These are phyloP conservation scores for Scrobipalpa atriplicella DNA, from an alignment of 2,888 invertebrate genomes.

Conservation along the genomic window DNA sequence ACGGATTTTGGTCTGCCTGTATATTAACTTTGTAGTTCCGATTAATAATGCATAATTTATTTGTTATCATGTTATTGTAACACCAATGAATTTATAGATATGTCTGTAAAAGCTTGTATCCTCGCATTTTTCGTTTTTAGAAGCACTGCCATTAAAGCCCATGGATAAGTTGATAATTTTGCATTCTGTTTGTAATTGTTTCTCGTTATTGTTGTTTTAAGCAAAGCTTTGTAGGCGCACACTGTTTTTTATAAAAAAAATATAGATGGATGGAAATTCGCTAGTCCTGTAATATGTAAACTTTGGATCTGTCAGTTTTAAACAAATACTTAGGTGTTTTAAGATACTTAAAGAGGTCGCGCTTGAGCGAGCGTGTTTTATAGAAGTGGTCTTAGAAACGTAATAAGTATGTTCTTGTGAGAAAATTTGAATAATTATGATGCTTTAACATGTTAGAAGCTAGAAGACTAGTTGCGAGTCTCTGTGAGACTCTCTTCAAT, in stretches of 20 bases:
- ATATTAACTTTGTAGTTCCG: conserved; percentile 29
- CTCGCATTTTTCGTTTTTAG: conserved; percentile 36
- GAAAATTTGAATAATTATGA: not conserved
- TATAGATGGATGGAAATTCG: conserved; percentile 46
- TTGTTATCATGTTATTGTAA: conserved; percentile 34
- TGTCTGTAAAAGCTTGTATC: conserved; percentile 33
- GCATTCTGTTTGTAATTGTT: conserved; percentile 67
- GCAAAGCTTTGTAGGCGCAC: conserved; percentile 67
- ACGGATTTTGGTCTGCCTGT: conserved; percentile 34
- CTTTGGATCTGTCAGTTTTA: conserved; percentile 77
- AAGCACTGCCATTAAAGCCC: conserved; percentile 36
- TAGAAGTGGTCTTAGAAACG: not conserved
- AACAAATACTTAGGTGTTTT: conserved; percentile 62
- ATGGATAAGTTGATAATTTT: conserved; percentile 33
- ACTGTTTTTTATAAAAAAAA: conserved; percentile 45
- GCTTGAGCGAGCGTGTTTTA: conserved; percentile 25
- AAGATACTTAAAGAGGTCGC: conserved; percentile 59
- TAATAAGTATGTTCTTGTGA: not conserved
- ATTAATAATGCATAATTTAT: conserved; percentile 35
- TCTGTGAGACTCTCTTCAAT: conserved; percentile 2
- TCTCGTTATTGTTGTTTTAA: conserved; percentile 69
- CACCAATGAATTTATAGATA: conserved; percentile 29
- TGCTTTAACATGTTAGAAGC: not conserved
- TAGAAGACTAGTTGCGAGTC: not conserved
- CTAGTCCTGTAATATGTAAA: conserved; percentile 75